Evolutionary conservation across 2,888 invertebrate genomes (phyloP).

Genomic region (Lacanobia oleracea): DNA sequence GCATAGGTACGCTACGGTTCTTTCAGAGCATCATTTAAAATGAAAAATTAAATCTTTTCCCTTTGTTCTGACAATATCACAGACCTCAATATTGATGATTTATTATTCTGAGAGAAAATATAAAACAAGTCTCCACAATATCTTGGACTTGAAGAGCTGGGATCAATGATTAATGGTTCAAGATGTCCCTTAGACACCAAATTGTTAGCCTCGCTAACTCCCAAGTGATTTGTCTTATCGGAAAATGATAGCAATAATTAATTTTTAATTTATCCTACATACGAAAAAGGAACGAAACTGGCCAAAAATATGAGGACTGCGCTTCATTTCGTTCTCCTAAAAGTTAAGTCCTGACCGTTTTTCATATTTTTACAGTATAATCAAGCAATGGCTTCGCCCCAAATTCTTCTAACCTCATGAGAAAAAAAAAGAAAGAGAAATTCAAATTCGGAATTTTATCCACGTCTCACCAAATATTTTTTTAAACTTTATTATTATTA

Average conservation of each 20-base stretch:
- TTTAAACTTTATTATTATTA: slow-evolving; percentile 64
- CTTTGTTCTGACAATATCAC: slow-evolving; percentile 57
- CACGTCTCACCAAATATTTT: slow-evolving; percentile 59
- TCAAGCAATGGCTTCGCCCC: slow-evolving; percentile 16
- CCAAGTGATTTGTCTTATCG: slow-evolving; percentile 70
- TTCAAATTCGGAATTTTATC: slow-evolving; percentile 51
- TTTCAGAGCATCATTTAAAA: slow-evolving; percentile 23
- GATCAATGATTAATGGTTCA: slow-evolving; percentile 71
- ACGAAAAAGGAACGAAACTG: background rate
- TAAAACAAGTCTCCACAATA: slow-evolving; percentile 60
- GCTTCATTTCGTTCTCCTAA: slow-evolving; percentile 2
- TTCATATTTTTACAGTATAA: slow-evolving; percentile 21
- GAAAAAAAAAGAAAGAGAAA: slow-evolving; percentile 35
- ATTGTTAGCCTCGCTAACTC: slow-evolving; percentile 58
- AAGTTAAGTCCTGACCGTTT: slow-evolving; percentile 17
- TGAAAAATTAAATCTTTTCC: slow-evolving; percentile 58
- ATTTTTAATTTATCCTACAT: slow-evolving; percentile 45
- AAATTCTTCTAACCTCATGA: slow-evolving; percentile 48
- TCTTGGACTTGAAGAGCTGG: slow-evolving; percentile 58
- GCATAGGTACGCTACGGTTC: background rate
- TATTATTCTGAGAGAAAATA: slow-evolving; percentile 62
- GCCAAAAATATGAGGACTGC: background rate
- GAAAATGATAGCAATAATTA: slow-evolving; percentile 64
- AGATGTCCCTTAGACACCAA: slow-evolving; percentile 65
- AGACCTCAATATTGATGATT: slow-evolving; percentile 61